Evolutionary conservation across 2,888 invertebrate genomes (phyloP).

Genomic region (Eledone cirrhosa): DNA sequence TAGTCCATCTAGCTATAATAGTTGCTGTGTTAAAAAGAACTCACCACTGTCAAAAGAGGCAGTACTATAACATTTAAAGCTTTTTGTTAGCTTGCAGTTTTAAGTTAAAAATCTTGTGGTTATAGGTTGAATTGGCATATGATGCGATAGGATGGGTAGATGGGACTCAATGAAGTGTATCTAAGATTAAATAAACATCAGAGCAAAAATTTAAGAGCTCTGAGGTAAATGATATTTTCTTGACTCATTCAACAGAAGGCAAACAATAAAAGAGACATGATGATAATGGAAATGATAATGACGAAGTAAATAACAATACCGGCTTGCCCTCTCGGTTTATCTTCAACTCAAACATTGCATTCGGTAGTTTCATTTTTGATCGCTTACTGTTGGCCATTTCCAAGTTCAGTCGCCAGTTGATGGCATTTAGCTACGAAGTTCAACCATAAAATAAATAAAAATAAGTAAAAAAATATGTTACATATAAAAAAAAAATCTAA

Average conservation of each 20-base stretch:
- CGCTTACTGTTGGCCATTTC: slow-evolving; percentile 62
- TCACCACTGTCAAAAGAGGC: too few species aligned
- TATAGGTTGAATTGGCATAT: too few species aligned
- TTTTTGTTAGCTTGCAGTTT: too few species aligned
- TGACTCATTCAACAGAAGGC: slow-evolving; percentile 10
- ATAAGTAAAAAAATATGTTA: too few species aligned
- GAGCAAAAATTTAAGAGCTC: too few species aligned
- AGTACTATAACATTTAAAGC: too few species aligned
- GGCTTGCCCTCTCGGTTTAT: slow-evolving; percentile 48
- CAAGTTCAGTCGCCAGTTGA: slow-evolving; percentile 65
- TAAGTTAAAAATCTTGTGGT: too few species aligned
- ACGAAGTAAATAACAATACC: slow-evolving; percentile 35
- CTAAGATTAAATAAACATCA: too few species aligned
- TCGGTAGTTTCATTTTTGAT: slow-evolving; percentile 62
- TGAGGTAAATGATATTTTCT: not conserved
- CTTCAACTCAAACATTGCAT: slow-evolving; percentile 62
- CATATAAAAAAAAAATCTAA: not conserved
- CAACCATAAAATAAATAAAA: not conserved
- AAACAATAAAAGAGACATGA: slow-evolving; percentile 2
- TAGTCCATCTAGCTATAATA: too few species aligned
- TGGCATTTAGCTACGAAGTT: slow-evolving; percentile 55
- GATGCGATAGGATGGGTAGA: too few species aligned
- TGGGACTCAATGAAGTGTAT: too few species aligned
- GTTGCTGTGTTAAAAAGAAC: too few species aligned
- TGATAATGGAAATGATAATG: not conserved